Evolutionary conservation across 2,797 vertebrate genomes (phyloP), one percentile per base, ranked within the genome.

Genomic region (Alfaro cultratus): DNA sequence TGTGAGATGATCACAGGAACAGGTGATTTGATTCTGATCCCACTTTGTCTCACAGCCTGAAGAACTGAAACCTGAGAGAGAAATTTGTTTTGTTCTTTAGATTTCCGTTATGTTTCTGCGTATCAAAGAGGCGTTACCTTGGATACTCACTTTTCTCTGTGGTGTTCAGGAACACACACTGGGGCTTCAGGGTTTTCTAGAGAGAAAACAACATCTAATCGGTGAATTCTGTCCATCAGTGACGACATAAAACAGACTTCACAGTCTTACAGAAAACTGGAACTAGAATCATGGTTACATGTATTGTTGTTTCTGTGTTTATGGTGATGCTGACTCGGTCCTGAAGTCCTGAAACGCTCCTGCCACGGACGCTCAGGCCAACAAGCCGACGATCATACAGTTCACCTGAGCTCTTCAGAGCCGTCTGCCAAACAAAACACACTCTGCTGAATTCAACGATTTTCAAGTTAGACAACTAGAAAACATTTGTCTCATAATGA

Each of bases 1-100:
- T 0, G 93, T 92, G 81, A 94, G 80, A 78, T 94, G 92, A 55
- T 92, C 5, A 72, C 89, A 93, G 75, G 78, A 87, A 71, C 93
- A 94, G 81, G 64, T 92, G 74, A 92, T 1, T 0, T 79, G 0
- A 74, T 16, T 73, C 67, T 84, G 23, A n/a, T 55, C 10, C 90
- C 87, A 87, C 0, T 6, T 0, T 0, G 90, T 94, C 5, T 0
- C 0, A 41, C 93, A 94, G 73, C 90, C 92, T 5, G 26, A 0
- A 0, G 0, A 1, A 12, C 73, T 79, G 7, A 5, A 89, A 0
- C 0, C 93, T 94, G 39, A 16, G 16, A 55, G 23, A 10, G 9
- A 51, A 2, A 4, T 12, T 10, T 10, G 34, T 47, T 3, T 10
- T 49, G 21, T 12, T 11, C 29, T 18, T 73, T 10, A 29, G 26